Base-by-base conservation (phyloP, 2,888 invertebrate species). In the Poecilus cupreus region DNA sequence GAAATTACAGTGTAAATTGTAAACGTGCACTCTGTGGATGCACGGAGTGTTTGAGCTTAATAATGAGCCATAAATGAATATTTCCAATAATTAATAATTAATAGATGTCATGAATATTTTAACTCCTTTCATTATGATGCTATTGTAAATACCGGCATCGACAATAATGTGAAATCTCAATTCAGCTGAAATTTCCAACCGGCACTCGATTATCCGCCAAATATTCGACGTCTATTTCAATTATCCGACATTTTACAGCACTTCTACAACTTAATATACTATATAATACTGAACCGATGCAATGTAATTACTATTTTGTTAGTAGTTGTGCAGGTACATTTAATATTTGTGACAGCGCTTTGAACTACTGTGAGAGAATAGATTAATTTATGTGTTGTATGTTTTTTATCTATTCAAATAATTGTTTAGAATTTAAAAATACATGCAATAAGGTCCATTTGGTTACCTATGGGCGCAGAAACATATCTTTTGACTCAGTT, bases 21-120 rank as follows among this genome's bases (percentile, higher is more conserved):
- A 76, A 54, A 51, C 57, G 74, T 74, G 74, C 64, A 68, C 64
- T 68, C 64, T 37, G 6, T 37, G 64, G 64, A 68, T 68, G 46
- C 22, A 72, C 46, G 46, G 72, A 46, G 72, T 72, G 68, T 68
- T 68, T 72, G 72, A 46, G 72, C 72, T 72, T 72, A 72, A 75
- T 76, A 76, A 76, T 76, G 57, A 76, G 43, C 76, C 57, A 57
- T 57, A 76, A 76, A 37, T 77, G 77, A 77, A 77, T 77, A 77
- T 77, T 77, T 77, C 77, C 77, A 77, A 77, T 77, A 77, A 77
- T 77, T 77, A 77, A 77, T 77, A 77, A 77, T 77, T 77, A 77
- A 77, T 77, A 77, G 77, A 77, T 77, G 77, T 77, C 77, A 77
- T 77, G 77, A 77, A 77, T 77, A 77, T 77, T 77, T 77, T 77